Base-by-base conservation (phyloP, 2,797 vertebrate genomes). In the Lycodopsis pacificus region DNA sequence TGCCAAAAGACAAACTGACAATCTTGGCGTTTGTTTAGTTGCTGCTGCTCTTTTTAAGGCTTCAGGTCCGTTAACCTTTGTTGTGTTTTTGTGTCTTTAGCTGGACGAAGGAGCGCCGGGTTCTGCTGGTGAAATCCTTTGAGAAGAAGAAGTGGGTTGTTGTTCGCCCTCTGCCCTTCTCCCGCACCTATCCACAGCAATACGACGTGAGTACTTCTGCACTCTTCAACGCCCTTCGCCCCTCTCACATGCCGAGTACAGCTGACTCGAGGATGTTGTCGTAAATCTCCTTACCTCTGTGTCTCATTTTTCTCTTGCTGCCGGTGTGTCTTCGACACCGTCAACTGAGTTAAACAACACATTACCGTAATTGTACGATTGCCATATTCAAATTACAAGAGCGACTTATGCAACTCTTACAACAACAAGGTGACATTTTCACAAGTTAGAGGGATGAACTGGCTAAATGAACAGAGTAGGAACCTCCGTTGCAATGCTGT, bases 111-210 rank as follows among this genome's bases (percentile, higher is more conserved):
- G 98, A 99, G 76, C 96, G 97, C 17, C 95, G 97, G 0, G 97
- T 99, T 54, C 93, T 99, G 86, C 94, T 99, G 82, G 97, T 99
- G 53, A 99, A 99, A 95, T 99, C 98, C 4, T 98, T 98, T 86
- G 97, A 98, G 87, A 99, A 99, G 93, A 98, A 97, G 93, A 99
- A 99, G 85, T 99, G 98, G 98, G 97, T 99, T 51, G 97, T 97
- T 0, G 97, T 99, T 79, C 96, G 98, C 53, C 97, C 98, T 0
- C 93, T 99, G 81, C 98, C 98, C 2, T 98, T 98, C 87, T 98
- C 97, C 30, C 97, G 97, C 74, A 97, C 96, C 71, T 99, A 99
- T 91, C 98, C 98, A 17, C 98, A 99, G 93, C 98, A 99, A 89
- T 99, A 99, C 6, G 98, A 99, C 0, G 98, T 99, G 91, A 98